Evolutionary conservation across 2,113 vertebrate species (phyloP), one percentile per base, ranked within the genome.

Genomic region (Ifrita kowaldi): DNA sequence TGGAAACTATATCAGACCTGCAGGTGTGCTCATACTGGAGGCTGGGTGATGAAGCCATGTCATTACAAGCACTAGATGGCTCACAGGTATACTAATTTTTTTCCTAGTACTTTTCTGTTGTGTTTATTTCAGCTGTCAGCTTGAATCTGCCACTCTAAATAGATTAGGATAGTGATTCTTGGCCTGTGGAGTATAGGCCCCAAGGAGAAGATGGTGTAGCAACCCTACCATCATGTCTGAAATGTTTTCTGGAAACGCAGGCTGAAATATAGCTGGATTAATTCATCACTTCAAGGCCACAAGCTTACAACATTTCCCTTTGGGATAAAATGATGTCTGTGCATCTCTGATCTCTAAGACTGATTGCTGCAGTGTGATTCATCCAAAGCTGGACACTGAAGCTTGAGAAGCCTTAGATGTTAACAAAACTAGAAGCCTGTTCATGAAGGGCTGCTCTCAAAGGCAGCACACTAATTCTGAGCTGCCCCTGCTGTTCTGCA

Each of bases 1-100:
- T 98, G 21, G 98, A 98, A 96, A 98, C 98, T 1, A 96, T 98
- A 71, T 95, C 98, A 39, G 98, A 98, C 95, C 97, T 98, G 60
- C 97, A 97, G 18, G 89, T 96, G 13, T 97, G 94, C 68, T 97
- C 98, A 0, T 98, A 98, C 41, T 95, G 97, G 90, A 96, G 97
- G 47, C 95, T 98, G 49, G 97, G 95, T 37, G 96, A 96, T 42
- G 98, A 98, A 93, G 96, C 97, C 4, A 73, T 98, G 83, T 97
- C 96, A 19, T 65, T 98, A n/a, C 97, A 98, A 95, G 67, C 88
- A 33, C 62, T 98, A 64, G 97, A 97, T 50, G 92, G 95, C 33
- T 95, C 96, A 22, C 97, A 97, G 98, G 98, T 98, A 97, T 11
- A 42, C 55, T 46, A 0, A 3, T 39, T 55, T n/a, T 91, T 88